Conservation (phyloP, 2,888 invertebrate genomes). For the Halictus quadricinctus region DNA sequence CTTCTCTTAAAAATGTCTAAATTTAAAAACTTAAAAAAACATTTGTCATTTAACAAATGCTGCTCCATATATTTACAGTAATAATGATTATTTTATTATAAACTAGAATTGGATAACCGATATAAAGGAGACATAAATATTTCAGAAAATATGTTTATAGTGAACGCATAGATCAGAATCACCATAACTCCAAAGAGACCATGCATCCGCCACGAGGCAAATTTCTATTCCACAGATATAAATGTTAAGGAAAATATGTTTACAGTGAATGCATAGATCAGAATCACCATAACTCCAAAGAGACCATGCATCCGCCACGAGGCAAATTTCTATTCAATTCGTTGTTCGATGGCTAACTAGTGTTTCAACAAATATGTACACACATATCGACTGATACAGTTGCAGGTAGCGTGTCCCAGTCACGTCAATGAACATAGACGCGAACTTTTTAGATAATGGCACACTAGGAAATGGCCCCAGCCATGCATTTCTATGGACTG, state of each 20-base stretch:
- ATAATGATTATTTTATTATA: background rate
- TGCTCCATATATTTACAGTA: too few species aligned
- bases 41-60: too few species aligned
- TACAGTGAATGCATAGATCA: background rate
- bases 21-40: too few species aligned
- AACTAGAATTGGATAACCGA: background rate
- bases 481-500: slow-evolving; percentile 30
- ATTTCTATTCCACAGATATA: too few species aligned
- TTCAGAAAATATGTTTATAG: background rate
- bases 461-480: slow-evolving; percentile 8
- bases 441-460: slow-evolving; percentile 21
- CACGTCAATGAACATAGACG: slow-evolving; percentile 31
- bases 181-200: background rate
- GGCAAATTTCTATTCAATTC: background rate
- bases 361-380: background rate
- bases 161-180: background rate
- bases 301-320: background rate
- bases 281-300: too few species aligned
- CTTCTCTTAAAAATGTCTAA: too few species aligned
- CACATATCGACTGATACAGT: background rate
- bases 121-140: background rate
- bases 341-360: background rate
- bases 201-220: background rate
- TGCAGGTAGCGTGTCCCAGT: background rate
- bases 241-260: background rate